Percentiles rank a stretch among this genome's conserved stretches.
Evolutionary conservation across 2,888 invertebrate genomes (phyloP).

Genomic region (Acleris sparsana): DNA sequence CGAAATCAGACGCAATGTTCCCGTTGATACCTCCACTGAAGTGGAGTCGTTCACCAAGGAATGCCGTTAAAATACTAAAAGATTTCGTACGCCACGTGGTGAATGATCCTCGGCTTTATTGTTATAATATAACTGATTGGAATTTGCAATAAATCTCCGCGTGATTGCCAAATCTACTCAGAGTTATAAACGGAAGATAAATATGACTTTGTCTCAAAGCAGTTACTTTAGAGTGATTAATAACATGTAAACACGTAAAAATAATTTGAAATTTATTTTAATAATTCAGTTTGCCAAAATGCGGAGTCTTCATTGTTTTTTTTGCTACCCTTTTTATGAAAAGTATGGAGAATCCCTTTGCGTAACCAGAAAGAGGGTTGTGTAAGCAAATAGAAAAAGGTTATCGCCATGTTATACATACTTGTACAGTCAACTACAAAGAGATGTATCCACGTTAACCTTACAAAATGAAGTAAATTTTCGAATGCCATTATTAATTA

Average conservation of each 20-base stretch:
- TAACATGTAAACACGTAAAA: background rate
- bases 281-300: too few species aligned
- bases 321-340: too few species aligned
- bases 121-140: conserved; percentile 58
- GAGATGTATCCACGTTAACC: too few species aligned
- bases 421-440: too few species aligned
- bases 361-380: too few species aligned
- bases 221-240: conserved; percentile 24
- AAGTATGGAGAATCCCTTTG: too few species aligned
- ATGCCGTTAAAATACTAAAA: conserved; percentile 63
- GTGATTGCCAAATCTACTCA: conserved; percentile 52
- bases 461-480: too few species aligned
- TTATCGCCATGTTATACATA: background rate
- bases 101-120: conserved; percentile 54
- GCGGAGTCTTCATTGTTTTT: too few species aligned
- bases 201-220: conserved; percentile 18
- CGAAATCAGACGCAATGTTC: conserved; percentile 58
- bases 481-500: too few species aligned
- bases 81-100: conserved; percentile 63
- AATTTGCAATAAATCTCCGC: conserved; percentile 67
- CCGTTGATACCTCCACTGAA: conserved; percentile 59
- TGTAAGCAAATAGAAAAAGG: too few species aligned
- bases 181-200: conserved; percentile 36
- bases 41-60: conserved; percentile 55
- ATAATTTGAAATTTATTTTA: background rate